Percentiles rank a stretch among this genome's conserved stretches.
These are phyloP conservation scores for Lipotes vexillifer DNA, from an alignment of 2,113 vertebrate genomes.

Conservation along the genomic window DNA sequence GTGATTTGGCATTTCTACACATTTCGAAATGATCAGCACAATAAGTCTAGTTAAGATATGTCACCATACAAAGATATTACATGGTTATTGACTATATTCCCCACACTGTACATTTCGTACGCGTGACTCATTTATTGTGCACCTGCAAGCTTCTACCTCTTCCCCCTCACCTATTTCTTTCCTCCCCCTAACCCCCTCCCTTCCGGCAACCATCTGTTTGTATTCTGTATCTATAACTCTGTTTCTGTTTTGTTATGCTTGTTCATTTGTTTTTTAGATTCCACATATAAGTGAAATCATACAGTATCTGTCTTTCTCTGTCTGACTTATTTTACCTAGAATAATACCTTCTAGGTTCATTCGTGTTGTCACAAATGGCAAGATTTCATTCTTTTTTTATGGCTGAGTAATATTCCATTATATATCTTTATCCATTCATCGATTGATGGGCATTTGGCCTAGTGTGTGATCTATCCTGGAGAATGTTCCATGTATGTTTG, in stretches of 20 bases:
- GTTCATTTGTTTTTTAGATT: background rate
- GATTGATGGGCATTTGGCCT: background rate
- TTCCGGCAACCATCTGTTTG: background rate
- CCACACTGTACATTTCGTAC: background rate
- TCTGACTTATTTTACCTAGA: background rate
- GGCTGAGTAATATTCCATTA: no score
- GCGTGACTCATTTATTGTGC: background rate
- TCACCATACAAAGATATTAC: background rate
- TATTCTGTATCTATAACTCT: background rate
- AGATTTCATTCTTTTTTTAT: no score
- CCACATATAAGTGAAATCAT: background rate
- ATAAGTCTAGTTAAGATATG: background rate
- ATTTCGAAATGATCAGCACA: background rate
- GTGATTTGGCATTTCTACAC: background rate
- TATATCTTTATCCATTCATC: background rate
- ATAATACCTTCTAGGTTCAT: background rate
- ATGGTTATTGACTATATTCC: background rate
- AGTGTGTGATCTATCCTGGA: background rate
- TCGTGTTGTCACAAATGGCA: no score
- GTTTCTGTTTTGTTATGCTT: background rate
- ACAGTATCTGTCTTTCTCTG: background rate
- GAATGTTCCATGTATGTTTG: background rate
- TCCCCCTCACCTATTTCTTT: background rate
- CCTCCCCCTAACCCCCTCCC: background rate
- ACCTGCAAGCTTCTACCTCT: background rate